Percentiles rank a stretch among this genome's conserved stretches.
These are phyloP conservation scores for Okamejei kenojei DNA, from an alignment of 2,797 vertebrate genomes.

Conservation along the genomic window DNA sequence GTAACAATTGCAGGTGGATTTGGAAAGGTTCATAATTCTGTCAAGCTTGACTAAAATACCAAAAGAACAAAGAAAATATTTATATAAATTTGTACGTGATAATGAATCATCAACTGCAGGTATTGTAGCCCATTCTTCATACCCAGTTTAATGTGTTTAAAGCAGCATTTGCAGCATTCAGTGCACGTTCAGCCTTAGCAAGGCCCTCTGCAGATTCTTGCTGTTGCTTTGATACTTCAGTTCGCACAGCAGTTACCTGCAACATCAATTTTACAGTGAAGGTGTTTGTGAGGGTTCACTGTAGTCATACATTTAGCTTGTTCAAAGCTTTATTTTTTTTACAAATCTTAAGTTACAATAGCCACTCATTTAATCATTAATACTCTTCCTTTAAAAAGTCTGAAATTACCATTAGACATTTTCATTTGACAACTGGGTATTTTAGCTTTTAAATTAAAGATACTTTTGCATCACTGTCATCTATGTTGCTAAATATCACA, in stretches of 20 bases:
- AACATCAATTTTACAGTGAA: slow-evolving; percentile 32
- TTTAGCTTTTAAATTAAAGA: background rate
- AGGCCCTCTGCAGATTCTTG: slow-evolving; percentile 63
- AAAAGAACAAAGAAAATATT: slow-evolving; percentile 30
- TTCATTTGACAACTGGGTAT: no score
- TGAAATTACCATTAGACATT: background rate
- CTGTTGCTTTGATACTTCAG: slow-evolving; percentile 65
- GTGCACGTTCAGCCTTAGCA: slow-evolving; percentile 60
- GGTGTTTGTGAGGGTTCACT: background rate
- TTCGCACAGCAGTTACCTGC: slow-evolving; percentile 61
- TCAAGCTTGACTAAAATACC: slow-evolving; percentile 60
- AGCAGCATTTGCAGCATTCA: slow-evolving; percentile 60
- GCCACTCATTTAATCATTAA: background rate
- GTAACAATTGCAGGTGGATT: slow-evolving; percentile 59
- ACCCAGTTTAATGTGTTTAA: slow-evolving; percentile 65
- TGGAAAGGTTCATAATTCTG: slow-evolving; percentile 64
- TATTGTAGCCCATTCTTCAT: slow-evolving; percentile 36
- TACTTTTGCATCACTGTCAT: background rate
- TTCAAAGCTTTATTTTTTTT: background rate
- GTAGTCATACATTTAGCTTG: background rate
- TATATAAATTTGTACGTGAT: slow-evolving; percentile 37
- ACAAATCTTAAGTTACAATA: background rate
- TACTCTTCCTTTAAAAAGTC: background rate
- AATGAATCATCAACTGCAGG: background rate
- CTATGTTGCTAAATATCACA: background rate